Base-by-base conservation (phyloP, 2,113 vertebrate species). In the Uria lomvia region DNA sequence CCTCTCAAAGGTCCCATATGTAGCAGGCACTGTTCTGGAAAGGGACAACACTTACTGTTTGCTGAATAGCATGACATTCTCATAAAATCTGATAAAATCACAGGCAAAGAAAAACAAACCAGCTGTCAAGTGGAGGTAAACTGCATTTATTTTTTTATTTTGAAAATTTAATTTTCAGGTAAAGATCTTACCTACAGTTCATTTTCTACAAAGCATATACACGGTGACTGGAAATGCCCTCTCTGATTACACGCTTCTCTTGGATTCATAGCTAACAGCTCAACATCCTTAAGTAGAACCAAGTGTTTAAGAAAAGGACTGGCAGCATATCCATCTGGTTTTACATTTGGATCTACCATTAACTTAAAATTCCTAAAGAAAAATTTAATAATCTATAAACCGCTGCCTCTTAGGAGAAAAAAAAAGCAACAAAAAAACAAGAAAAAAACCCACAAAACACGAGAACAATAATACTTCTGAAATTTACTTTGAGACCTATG, bases 41-140 rank as follows among this genome's bases (percentile, higher is more conserved):
- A 68, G 13, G 49, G 23, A 84, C 55, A 88, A 24, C 20, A 16
- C 53, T 75, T 73, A 89, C 53, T 20, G 52, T 55, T 92, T 81
- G 36, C 47, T 66, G 66, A 91, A 91, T 18, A 90, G 65, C n/a
- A 40, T 15, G 82, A 75, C 24, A 75, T 67, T 77, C 52, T 94
- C 27, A 75, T 80, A 89, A 90, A 94, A 67, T 8, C 76, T 93
- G 29, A 72, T 78, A 92, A 92, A 78, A 88, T 52, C 30, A 60
- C 18, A 92, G 36, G 58, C 21, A 59, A 76, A 70, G 81, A 81
- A 56, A 86, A 79, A 43, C 8, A 82, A 90, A 88, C 21, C 73
- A 96, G 18, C 62, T 83, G 80, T 91, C 87, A 84, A 74, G 23
- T 34, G 56, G 29, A 83, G 95, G 95, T 63, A 47, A 93, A 78